phyloP scores from a whole-genome alignment of 2,888 invertebrate genomes.

The Odontothrips loti region DNA sequence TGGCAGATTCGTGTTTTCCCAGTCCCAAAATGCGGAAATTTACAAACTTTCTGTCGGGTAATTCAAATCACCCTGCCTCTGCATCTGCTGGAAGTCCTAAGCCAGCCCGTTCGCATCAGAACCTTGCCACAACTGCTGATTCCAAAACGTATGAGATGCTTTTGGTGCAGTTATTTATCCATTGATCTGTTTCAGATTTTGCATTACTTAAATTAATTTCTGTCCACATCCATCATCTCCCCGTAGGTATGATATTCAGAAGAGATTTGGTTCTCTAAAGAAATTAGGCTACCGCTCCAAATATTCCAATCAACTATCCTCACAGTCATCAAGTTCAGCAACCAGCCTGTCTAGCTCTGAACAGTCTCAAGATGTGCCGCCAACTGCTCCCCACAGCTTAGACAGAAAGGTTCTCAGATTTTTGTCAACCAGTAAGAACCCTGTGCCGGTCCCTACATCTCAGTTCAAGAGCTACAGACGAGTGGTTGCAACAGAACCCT shows the following conservation, averaged over 20 bases:
- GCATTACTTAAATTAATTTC: not conserved
- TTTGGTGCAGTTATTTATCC: constrained; percentile 9
- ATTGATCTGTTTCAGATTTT: not conserved
- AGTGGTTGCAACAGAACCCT: constrained; percentile 52
- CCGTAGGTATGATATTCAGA: constrained; percentile 44
- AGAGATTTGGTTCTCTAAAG: constrained; percentile 67
- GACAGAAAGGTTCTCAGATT: constrained; percentile 66
- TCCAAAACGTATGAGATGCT: constrained; percentile 34
- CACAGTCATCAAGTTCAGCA: constrained; percentile 1
- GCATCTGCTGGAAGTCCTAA: constrained; percentile 31
- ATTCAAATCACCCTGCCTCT: constrained; percentile 18
- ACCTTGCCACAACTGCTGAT: constrained; percentile 34
- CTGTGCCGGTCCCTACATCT: constrained; percentile 69
- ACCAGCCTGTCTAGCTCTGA: not conserved
- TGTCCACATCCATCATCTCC: not conserved
- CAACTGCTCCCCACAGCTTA: constrained; percentile 60
- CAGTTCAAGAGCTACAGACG: constrained; percentile 72
- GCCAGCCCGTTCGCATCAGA: constrained; percentile 35
- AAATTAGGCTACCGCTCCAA: constrained; percentile 58
- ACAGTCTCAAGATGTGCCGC: constrained; percentile 44
- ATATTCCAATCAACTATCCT: constrained; percentile 45
- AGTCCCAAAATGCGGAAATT: constrained; percentile 41
- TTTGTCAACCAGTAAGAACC: constrained; percentile 52
- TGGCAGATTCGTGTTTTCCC: constrained; percentile 43
- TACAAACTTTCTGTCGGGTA: constrained; percentile 36